Evolutionary conservation across 2,888 invertebrate species (phyloP).

Genomic region (Dryobotodes eremita): DNA sequence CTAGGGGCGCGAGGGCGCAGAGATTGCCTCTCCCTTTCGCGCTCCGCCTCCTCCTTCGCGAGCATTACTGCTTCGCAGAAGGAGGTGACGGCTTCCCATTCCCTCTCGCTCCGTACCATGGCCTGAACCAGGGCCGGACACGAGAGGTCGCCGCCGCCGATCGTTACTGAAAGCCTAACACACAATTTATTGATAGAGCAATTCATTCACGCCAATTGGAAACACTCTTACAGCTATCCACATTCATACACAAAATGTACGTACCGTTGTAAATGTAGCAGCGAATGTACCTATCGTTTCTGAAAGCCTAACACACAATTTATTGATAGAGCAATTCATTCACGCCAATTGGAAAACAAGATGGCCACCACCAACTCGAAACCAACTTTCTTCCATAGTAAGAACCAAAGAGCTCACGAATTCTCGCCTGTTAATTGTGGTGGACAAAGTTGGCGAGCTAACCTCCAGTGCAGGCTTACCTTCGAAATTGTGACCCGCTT

Average conservation of each 20-base stretch:
- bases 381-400: constrained; percentile 37
- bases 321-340: background rate
- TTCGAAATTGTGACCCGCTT: constrained; percentile 48
- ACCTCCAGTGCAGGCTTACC: constrained; percentile 59
- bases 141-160: too few relatives aligned
- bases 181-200: background rate
- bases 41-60: too few relatives aligned
- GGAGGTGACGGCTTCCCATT: too few relatives aligned
- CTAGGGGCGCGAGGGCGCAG: too few relatives aligned
- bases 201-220: too few relatives aligned
- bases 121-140: too few relatives aligned
- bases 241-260: background rate
- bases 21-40: too few relatives aligned
- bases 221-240: background rate
- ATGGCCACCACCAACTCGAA: constrained; percentile 21
- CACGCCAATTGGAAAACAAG: background rate
- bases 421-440: constrained; percentile 68
- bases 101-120: too few relatives aligned
- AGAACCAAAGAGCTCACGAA: constrained; percentile 61
- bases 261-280: background rate
- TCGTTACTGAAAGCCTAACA: too few relatives aligned
- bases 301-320: background rate
- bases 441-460: constrained; percentile 63
- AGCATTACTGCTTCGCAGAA: too few relatives aligned
- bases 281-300: background rate